phyloP scores from a whole-genome alignment of 2,888 invertebrate genomes.

The Rugalucina vietnamica region DNA sequence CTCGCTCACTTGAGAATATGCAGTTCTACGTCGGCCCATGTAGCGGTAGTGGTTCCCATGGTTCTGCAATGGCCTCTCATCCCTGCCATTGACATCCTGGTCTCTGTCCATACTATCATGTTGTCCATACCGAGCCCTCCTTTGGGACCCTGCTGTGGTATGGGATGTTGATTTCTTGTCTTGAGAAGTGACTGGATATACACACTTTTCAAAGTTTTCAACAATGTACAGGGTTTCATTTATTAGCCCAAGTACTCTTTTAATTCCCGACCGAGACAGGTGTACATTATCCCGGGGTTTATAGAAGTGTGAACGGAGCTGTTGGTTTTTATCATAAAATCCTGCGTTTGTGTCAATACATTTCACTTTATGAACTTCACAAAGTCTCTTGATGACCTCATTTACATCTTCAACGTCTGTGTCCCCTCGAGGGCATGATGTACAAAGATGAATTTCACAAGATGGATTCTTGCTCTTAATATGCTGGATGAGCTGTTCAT shows the following conservation, averaged over 20 bases:
- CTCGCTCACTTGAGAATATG: not conserved
- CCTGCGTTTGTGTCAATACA: not conserved
- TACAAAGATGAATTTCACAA: not conserved
- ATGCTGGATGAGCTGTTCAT: not conserved
- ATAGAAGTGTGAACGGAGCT: not conserved
- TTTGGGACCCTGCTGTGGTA: not conserved
- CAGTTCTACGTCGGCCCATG: not conserved
- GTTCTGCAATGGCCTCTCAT: not conserved
- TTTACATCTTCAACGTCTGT: not conserved
- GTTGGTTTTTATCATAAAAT: not conserved
- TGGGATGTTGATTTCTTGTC: not conserved
- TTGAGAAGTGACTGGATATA: not conserved
- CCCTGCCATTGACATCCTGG: not conserved
- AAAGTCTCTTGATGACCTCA: not conserved
- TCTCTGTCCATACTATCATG: not conserved
- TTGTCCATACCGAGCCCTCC: not conserved
- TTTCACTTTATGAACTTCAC: not conserved
- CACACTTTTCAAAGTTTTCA: not conserved
- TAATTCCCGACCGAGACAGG: slow-evolving; percentile 5
- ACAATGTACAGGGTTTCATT: not conserved
- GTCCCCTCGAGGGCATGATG: slow-evolving; percentile 5
- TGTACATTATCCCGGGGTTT: slow-evolving; percentile 6
- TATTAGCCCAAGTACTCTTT: slow-evolving; percentile 26
- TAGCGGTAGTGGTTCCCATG: not conserved
- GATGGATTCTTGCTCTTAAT: not conserved